Evolutionary conservation across 2,797 vertebrate genomes (phyloP).

Genomic region (Sebastolobus altivelis): DNA sequence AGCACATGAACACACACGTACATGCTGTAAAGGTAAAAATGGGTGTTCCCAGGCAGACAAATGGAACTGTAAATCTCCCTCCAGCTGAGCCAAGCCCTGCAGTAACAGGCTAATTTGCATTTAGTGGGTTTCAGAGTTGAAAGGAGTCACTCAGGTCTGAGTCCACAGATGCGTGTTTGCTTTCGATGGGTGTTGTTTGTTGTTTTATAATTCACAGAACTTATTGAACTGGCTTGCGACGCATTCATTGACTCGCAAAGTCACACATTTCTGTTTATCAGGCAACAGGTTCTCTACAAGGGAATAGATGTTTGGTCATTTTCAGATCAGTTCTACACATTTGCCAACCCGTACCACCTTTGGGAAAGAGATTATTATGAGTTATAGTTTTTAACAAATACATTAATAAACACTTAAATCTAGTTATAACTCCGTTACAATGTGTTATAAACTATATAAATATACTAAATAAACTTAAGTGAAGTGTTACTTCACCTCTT

Average conservation of each 20-base stretch:
- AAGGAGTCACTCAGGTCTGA: not conserved
- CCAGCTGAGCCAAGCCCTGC: conserved; percentile 7
- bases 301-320: no score
- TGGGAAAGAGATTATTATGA: no score
- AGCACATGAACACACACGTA: not conserved
- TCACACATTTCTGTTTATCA: no score
- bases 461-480: no score
- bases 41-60: not conserved
- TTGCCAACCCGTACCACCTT: no score
- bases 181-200: not conserved
- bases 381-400: not conserved
- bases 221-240: not conserved
- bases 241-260: not conserved
- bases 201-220: not conserved
- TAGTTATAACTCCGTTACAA: not conserved
- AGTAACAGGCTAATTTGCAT: conserved; percentile 8
- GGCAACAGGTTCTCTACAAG: no score
- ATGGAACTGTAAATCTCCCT: conserved; percentile 4
- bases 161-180: not conserved
- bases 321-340: no score
- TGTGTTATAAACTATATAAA: not conserved
- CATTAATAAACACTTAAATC: not conserved
- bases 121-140: not conserved
- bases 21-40: no score
- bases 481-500: no score